phyloP scores from a whole-genome alignment of 2,797 vertebrate species.

The Gallinago nigripennis region DNA sequence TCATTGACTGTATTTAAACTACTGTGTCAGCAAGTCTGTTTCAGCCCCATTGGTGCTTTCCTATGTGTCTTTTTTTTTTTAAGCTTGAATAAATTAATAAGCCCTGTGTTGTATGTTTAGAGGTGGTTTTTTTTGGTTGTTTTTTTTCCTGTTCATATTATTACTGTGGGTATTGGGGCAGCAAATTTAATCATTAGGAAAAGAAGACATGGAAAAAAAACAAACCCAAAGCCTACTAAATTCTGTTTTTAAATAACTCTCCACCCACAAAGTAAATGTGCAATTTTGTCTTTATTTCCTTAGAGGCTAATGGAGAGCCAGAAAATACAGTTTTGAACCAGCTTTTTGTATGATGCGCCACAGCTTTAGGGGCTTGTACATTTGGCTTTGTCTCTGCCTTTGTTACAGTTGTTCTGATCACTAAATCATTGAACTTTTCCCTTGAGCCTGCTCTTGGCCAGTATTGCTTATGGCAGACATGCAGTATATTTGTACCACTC shows the following conservation, averaged over 20 bases:
- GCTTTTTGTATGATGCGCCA: background rate
- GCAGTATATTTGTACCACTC: background rate
- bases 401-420: background rate
- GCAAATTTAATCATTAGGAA: background rate
- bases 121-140: accelerated
- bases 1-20: background rate
- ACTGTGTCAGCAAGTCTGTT: background rate
- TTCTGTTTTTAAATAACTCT: background rate
- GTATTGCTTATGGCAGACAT: background rate
- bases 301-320: background rate
- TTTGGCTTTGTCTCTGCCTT: background rate
- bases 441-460: background rate
- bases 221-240: background rate
- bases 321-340: background rate
- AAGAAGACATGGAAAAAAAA: accelerated
- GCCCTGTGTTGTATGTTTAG: background rate
- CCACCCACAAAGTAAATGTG: background rate
- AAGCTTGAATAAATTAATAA: background rate
- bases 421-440: background rate
- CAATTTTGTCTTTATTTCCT: slow-evolving; percentile 7
- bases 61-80: background rate
- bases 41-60: background rate
- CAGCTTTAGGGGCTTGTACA: background rate
- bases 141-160: background rate
- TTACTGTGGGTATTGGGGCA: background rate